Evolutionary conservation across 2,888 invertebrate species (phyloP).

Genomic region (Unio pictorum): DNA sequence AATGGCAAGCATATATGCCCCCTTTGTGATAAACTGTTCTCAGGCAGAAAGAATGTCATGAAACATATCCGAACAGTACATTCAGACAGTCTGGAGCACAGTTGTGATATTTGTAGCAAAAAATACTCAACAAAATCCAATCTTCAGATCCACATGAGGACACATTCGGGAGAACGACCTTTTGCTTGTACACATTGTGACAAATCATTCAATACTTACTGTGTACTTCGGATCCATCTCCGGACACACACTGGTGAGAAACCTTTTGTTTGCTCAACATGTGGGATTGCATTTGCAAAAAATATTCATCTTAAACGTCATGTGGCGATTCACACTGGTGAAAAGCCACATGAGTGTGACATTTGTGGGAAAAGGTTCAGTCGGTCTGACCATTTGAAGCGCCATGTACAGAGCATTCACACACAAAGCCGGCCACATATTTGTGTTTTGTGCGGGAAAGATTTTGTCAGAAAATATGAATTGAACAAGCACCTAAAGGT

Average conservation of each 20-base stretch:
- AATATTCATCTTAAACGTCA: constrained; percentile 57
- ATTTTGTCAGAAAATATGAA: constrained; percentile 53
- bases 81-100: no score
- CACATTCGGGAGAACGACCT: constrained; percentile 38
- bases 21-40: no score
- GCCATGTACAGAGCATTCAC: constrained; percentile 53
- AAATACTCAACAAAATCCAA: constrained; percentile 43
- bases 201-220: constrained; percentile 37
- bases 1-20: no score
- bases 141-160: constrained; percentile 46
- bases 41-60: no score
- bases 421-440: constrained; percentile 46
- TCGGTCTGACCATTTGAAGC: constrained; percentile 50
- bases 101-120: constrained; percentile 32
- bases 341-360: constrained; percentile 51
- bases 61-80: no score
- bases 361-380: constrained; percentile 51
- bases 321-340: constrained; percentile 50
- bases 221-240: constrained; percentile 44
- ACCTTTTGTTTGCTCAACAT: constrained; percentile 50
- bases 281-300: constrained; percentile 52
- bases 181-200: constrained; percentile 44
- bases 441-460: constrained; percentile 48
- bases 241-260: constrained; percentile 50
- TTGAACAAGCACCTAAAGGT: constrained; percentile 51